Evolutionary conservation across 2,797 vertebrate genomes (phyloP), one percentile per base, ranked within the genome.

Genomic region (Esox masquinongy): DNA sequence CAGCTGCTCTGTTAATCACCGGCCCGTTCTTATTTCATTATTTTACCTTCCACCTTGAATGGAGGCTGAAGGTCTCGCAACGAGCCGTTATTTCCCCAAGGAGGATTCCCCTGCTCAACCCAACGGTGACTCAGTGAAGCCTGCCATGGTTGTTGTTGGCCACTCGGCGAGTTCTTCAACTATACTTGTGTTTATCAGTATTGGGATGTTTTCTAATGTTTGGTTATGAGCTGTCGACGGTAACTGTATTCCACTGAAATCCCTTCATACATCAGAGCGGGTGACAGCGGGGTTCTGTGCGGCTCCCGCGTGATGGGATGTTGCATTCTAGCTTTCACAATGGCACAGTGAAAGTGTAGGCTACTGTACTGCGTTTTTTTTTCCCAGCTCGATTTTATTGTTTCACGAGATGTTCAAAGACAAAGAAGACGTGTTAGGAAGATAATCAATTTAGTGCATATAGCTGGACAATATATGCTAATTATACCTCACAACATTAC

Each of bases 11-110:
- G 83, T 84, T 90, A 84, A 90, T 91, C 88, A 87, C 82, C 26
- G 64, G 56, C 79, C 79, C 73, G 29, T 82, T 88, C 81, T 88
- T 90, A 85, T 90, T 91, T 87, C 84, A 89, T 93, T 91, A 87
- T 85, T 92, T 87, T 88, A 80, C 85, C 82, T 86, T 89, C 86
- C 88, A 87, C 89, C 87, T 92, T 91, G 86, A 89, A 87, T 84
- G 77, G 82, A 85, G 83, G 68, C 85, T 87, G 89, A 92, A 92
- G 88, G 88, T 86, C 86, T 86, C 70, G 1, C 77, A 78, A 80
- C 75, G 82, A 86, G 78, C 56, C 3, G 36, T 88, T 89, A 91
- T 92, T 92, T 93, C 90, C 91, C 89, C 51, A 69, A 76, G 87
- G 89, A 88, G 66, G 24, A 5, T 78, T 15, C 73, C 84, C 80